Evolutionary conservation across 2,888 invertebrate species (phyloP).

Genomic region (Drosophila vallismaia): DNA sequence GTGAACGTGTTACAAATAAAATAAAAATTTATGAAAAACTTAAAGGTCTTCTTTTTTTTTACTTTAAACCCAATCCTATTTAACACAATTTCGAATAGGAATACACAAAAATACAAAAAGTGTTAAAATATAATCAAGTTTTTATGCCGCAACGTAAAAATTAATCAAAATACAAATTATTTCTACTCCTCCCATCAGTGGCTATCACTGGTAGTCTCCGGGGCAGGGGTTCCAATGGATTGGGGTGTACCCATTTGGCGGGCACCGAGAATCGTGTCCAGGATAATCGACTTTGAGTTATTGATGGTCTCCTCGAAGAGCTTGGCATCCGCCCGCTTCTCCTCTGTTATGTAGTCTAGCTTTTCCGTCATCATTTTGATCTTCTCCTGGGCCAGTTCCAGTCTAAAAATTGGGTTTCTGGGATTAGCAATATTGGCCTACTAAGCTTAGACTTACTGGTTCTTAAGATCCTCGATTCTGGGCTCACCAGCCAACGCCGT

Average conservation of each 20-base stretch:
- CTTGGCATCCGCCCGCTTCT: constrained; percentile 80
- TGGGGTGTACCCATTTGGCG: constrained; percentile 8
- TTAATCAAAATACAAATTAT: constrained; percentile 37
- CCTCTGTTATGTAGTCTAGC: constrained; percentile 70
- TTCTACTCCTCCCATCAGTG: constrained; percentile 10
- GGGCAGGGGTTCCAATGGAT: neutral
- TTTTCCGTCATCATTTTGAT: constrained; percentile 81
- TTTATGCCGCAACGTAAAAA: constrained; percentile 27
- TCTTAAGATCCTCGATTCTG: constrained; percentile 72
- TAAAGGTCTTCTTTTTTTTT: constrained; percentile 9
- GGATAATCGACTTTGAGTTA: constrained; percentile 79
- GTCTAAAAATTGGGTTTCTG: constrained; percentile 49
- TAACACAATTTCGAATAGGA: too few species aligned
- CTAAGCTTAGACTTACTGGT: constrained; percentile 67
- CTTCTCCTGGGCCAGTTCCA: constrained; percentile 81
- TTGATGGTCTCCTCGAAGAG: constrained; percentile 79
- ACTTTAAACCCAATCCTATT: neutral
- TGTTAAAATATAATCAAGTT: neutral
- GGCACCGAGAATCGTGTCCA: constrained; percentile 74
- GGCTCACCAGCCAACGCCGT: constrained; percentile 30
- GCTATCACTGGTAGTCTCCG: constrained; percentile 15
- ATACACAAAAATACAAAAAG: too few species aligned
- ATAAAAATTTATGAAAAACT: constrained; percentile 38
- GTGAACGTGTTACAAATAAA: constrained; percentile 74
- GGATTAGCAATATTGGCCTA: neutral